These are phyloP conservation scores for Coenobita brevimanus DNA, from an alignment of 1,140 invertebrate genomes.

Conservation along the genomic window DNA sequence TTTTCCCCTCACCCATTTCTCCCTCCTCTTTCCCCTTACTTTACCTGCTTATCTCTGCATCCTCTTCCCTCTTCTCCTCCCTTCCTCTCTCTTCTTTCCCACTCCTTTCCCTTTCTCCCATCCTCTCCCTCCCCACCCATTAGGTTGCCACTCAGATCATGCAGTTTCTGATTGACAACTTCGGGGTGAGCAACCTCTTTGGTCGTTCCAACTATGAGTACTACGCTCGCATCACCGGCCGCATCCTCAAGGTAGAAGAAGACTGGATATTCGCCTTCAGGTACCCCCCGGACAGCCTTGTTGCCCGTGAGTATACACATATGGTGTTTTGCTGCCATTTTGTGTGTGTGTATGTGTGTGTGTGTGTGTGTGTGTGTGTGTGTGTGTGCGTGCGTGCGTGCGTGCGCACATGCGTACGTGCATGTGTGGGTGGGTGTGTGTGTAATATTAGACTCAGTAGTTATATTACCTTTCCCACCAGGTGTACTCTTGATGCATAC, in stretches of 20 bases:
- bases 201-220: conserved; percentile 97
- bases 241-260: conserved; percentile 92
- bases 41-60: too few relatives aligned
- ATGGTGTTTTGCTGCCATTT: too few relatives aligned
- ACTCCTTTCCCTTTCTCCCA: too few relatives aligned
- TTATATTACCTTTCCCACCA: too few relatives aligned
- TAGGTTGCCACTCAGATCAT: conserved; percentile 94
- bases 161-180: conserved; percentile 97
- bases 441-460: neutral
- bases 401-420: neutral
- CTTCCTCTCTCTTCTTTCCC: too few relatives aligned
- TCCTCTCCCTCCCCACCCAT: conserved; percentile 1
- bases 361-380: neutral
- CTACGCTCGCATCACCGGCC: conserved; percentile 95
- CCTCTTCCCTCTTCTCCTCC: too few relatives aligned
- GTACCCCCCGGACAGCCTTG: conserved; percentile 86
- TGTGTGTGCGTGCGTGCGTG: neutral
- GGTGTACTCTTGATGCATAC: too few relatives aligned
- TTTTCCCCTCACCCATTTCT: too few relatives aligned
- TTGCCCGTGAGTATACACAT: conserved; percentile 80
- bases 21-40: too few relatives aligned
- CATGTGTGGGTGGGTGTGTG: neutral
- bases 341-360: neutral
- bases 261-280: conserved; percentile 96
- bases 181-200: conserved; percentile 95